These are phyloP conservation scores for Mungos mungo DNA, from an alignment of 2,113 vertebrate species.

Conservation along the genomic window DNA sequence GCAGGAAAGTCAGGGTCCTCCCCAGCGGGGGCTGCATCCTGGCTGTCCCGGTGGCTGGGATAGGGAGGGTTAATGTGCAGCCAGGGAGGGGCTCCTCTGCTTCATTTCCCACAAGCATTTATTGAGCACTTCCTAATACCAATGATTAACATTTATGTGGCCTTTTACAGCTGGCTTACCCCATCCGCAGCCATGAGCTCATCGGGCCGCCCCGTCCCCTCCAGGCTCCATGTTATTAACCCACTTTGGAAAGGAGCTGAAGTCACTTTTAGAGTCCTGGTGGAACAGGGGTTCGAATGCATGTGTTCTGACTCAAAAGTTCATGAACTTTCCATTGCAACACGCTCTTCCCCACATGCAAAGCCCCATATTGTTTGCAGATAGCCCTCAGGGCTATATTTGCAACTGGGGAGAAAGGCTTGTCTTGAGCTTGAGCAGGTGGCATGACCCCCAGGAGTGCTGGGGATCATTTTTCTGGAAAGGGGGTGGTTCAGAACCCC, in stretches of 20 bases:
- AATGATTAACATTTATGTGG: slow-evolving; percentile 21
- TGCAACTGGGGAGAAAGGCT: neutral
- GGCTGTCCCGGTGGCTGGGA: neutral
- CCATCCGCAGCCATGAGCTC: neutral
- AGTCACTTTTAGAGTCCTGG: neutral
- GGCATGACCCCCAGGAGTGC: neutral
- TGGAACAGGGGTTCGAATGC: neutral
- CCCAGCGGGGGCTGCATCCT: fast-evolving
- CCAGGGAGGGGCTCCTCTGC: neutral
- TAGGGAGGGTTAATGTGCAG: slow-evolving; percentile 18
- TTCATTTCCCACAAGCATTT: slow-evolving; percentile 23
- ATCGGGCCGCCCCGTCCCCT: neutral
- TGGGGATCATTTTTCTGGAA: neutral
- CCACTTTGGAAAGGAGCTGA: neutral
- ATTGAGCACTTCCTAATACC: slow-evolving; percentile 44
- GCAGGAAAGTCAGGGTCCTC: neutral
- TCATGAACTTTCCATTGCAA: neutral
- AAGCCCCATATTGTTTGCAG: neutral
- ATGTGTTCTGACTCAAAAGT: neutral
- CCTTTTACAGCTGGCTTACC: neutral
- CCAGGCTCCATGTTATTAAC: neutral
- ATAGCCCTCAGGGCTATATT: neutral
- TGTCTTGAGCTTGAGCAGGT: neutral
- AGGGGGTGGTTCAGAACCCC: neutral
- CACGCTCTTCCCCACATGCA: fast-evolving